Evolutionary conservation across 1,140 invertebrate species (phyloP), one percentile per base, ranked within the genome.

Genomic region (Ceratina australensis): DNA sequence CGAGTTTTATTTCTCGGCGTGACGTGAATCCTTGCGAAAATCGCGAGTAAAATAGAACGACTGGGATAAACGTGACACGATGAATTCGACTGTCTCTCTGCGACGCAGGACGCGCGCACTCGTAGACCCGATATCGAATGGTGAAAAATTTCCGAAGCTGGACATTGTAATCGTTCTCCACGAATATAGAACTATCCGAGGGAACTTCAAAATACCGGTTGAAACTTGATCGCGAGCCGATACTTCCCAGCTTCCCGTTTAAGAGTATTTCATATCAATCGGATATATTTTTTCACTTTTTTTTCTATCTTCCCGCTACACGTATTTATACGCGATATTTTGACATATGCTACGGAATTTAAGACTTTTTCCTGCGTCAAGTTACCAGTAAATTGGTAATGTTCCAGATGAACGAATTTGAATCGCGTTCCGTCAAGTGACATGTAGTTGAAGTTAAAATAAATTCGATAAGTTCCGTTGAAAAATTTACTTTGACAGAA

Each of bases 1-100:
- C 42, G 68, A 84, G 33, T 77, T 84, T 83, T 83, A 83, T 76
- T 71, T 84, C 73, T 50, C 68, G 50, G 74, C 63, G 65, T 54
- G 54, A 68, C 59, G 72, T 54, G 68, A 80, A 49, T 72, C 60
- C 68, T 82, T 82, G 59, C 59, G 57, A 72, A 63, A 79, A 83
- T 83, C 56, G 10, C 12, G 69, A 24, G 20, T 66, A 83, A 82
- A 83, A 72, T 68, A 63, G 56, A 66, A 80, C 54, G 24, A 18
- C 47, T 24, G 22, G 57, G 73, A 78, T 63, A 61, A 72, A 77
- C 26, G 80, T 69, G 76, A 72, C 69, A 78, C 68, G 60, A 65
- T n/a, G 76, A 42, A 72, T 72, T 72, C 61, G 69, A n/a, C 28
- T 42, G 69, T 78, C 56, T 24, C 68, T 56, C 22, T 50, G 68